Evolutionary conservation across 2,888 invertebrate species (phyloP).

Genomic region (Cenopis cana): DNA sequence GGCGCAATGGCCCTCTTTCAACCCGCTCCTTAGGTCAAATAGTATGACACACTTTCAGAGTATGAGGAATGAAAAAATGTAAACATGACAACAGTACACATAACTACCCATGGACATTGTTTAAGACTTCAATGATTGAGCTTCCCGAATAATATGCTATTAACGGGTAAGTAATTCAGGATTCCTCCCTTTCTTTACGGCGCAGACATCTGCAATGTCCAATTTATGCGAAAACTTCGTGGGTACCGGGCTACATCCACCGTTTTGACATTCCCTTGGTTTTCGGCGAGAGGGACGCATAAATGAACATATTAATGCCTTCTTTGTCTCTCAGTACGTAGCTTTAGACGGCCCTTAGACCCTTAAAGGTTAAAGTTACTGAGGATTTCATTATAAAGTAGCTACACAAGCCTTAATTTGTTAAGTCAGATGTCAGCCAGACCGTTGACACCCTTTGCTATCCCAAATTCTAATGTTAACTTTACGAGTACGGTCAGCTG

Average conservation of each 20-base stretch:
- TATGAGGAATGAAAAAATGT: too few species aligned
- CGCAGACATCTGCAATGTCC: slow-evolving; percentile 45
- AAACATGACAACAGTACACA: neutral
- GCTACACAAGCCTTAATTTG: slow-evolving; percentile 45
- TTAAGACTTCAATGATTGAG: neutral
- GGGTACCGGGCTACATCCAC: slow-evolving; percentile 30
- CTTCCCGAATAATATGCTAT: slow-evolving; percentile 17
- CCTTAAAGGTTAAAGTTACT: slow-evolving; percentile 50
- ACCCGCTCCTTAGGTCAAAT: too few species aligned
- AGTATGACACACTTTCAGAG: too few species aligned
- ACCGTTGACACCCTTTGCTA: slow-evolving; percentile 43
- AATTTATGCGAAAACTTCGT: slow-evolving; percentile 60
- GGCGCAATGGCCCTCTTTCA: too few species aligned
- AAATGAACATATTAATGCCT: neutral
- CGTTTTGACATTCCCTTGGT: slow-evolving; percentile 19
- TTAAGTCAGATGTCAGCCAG: slow-evolving; percentile 46
- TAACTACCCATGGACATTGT: neutral
- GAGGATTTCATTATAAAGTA: slow-evolving; percentile 56
- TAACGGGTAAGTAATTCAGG: slow-evolving; percentile 50
- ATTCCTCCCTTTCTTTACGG: slow-evolving; percentile 48
- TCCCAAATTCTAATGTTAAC: slow-evolving; percentile 15
- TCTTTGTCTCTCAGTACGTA: neutral
- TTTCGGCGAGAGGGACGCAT: slow-evolving; percentile 15
- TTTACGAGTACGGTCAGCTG: too few species aligned
- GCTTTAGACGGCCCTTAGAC: slow-evolving; percentile 7